Evolutionary conservation across 2,888 invertebrate genomes (phyloP).

Genomic region (Erebia aethiops): DNA sequence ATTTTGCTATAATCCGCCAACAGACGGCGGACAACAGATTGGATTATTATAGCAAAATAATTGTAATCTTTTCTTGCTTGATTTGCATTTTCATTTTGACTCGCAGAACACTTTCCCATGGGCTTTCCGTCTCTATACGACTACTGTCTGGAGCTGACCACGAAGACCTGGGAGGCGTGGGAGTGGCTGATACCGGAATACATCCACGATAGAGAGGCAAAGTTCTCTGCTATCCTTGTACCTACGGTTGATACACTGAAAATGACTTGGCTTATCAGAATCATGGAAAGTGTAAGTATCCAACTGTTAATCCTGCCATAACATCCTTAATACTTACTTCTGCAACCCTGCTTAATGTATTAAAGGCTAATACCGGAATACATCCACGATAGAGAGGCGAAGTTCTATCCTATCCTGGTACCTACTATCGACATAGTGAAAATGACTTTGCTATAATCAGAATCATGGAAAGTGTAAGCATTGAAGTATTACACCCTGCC

Average conservation of each 20-base stretch:
- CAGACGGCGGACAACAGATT: no score
- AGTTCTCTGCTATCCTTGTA: slow-evolving; percentile 90
- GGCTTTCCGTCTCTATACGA: slow-evolving; percentile 89
- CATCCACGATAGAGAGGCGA: slow-evolving; percentile 85
- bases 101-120: slow-evolving; percentile 88
- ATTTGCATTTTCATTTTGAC: slow-evolving; percentile 24
- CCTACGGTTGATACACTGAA: slow-evolving; percentile 94
- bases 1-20: no score
- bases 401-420: slow-evolving; percentile 90
- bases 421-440: slow-evolving; percentile 94
- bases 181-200: slow-evolving; percentile 90
- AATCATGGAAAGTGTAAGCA: slow-evolving; percentile 87
- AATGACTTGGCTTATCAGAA: slow-evolving; percentile 89
- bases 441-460: slow-evolving; percentile 89
- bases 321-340: no score
- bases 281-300: slow-evolving; percentile 87
- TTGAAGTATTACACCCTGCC: no score
- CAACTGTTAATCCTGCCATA: no score
- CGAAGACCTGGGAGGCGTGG: slow-evolving; percentile 92
- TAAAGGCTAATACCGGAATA: slow-evolving; percentile 89
- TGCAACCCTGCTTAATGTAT: no score
- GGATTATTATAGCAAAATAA: no score
- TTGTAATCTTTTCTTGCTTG: no score
- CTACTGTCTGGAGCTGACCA: slow-evolving; percentile 88
- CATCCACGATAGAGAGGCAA: slow-evolving; percentile 85